Evolutionary conservation across 2,888 invertebrate genomes (phyloP).

Genomic region (Hybos culiciformis): DNA sequence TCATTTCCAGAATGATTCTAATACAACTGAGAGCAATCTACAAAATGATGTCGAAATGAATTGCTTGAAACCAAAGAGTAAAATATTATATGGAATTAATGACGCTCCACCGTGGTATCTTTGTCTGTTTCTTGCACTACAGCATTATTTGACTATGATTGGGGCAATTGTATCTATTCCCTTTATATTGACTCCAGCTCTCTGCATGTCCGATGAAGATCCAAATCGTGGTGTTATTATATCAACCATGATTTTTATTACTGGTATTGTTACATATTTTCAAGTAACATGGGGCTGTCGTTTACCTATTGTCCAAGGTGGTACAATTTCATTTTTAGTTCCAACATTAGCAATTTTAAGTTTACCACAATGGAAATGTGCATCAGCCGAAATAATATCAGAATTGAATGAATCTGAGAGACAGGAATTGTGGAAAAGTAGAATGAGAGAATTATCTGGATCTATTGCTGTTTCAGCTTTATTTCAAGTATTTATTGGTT

Average conservation of each 20-base stretch:
- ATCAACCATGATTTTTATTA: slow-evolving; percentile 71
- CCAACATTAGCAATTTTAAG: slow-evolving; percentile 63
- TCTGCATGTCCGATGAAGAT: slow-evolving; percentile 64
- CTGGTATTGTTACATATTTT: slow-evolving; percentile 59
- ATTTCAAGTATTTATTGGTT: slow-evolving; percentile 59
- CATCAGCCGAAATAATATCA: slow-evolving; percentile 38
- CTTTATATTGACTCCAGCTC: slow-evolving; percentile 63
- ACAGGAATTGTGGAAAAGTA: slow-evolving; percentile 52
- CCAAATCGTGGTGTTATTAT: slow-evolving; percentile 62
- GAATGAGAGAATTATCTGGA: slow-evolving; percentile 71
- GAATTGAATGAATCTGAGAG: slow-evolving; percentile 43
- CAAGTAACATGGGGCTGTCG: slow-evolving; percentile 64
- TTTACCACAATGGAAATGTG: slow-evolving; percentile 59
- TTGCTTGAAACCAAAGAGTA: too few species aligned
- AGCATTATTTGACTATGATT: slow-evolving; percentile 76
- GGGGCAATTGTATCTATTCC: slow-evolving; percentile 74
- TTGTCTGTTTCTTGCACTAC: slow-evolving; percentile 66
- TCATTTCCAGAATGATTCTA: too few species aligned
- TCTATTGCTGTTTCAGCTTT: slow-evolving; percentile 67
- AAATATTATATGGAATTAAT: slow-evolving; percentile 53
- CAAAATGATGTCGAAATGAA: too few species aligned
- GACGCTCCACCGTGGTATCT: slow-evolving; percentile 76
- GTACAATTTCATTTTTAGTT: slow-evolving; percentile 66
- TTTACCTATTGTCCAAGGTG: slow-evolving; percentile 61
- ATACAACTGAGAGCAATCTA: too few species aligned